Percentiles rank a stretch among this genome's conserved stretches.
Evolutionary conservation across 92 coral and sea anemone genomes (phyloP).

Genomic region (Scolanthus callimorphus): DNA sequence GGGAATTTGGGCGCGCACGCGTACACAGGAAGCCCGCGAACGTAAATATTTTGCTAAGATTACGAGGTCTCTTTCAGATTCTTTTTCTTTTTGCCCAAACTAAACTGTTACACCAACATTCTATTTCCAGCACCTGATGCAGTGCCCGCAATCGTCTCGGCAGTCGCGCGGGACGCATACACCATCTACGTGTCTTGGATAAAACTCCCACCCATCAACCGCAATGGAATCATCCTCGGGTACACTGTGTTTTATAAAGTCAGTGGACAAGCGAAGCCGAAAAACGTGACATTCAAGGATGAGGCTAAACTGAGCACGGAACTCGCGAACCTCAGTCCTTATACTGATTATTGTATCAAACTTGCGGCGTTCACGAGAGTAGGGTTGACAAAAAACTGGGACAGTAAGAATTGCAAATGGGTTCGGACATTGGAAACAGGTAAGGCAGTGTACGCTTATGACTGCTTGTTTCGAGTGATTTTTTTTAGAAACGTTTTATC

Average conservation of each 20-base stretch:
- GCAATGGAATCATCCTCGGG: constrained; percentile 46
- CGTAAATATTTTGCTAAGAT: too few species aligned
- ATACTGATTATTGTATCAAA: constrained; percentile 46
- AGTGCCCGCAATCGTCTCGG: constrained; percentile 22
- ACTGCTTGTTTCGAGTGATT: too few species aligned
- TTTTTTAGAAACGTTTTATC: too few species aligned
- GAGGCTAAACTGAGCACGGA: constrained; percentile 13
- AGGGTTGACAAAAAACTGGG: constrained; percentile 40
- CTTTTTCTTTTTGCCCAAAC: too few species aligned
- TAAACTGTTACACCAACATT: too few species aligned
- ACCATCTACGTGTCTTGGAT: constrained; percentile 48
- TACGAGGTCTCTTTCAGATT: too few species aligned
- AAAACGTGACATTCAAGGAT: constrained; percentile 13
- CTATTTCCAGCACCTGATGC: constrained; percentile 35
- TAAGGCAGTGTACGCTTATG: too few species aligned
- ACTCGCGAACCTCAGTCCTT: constrained; percentile 30
- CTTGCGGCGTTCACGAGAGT: constrained; percentile 39
- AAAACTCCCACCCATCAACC: constrained; percentile 11
- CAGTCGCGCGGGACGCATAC: constrained; percentile 47
- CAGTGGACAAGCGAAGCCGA: not conserved
- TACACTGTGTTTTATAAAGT: constrained; percentile 37
- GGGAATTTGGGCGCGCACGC: too few species aligned
- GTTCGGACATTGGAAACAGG: constrained; percentile 38
- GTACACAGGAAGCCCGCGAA: too few species aligned
- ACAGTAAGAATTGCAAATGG: not conserved